Evolutionary conservation across 2,797 vertebrate genomes (phyloP).

Genomic region (Sebastes hopkinsi): DNA sequence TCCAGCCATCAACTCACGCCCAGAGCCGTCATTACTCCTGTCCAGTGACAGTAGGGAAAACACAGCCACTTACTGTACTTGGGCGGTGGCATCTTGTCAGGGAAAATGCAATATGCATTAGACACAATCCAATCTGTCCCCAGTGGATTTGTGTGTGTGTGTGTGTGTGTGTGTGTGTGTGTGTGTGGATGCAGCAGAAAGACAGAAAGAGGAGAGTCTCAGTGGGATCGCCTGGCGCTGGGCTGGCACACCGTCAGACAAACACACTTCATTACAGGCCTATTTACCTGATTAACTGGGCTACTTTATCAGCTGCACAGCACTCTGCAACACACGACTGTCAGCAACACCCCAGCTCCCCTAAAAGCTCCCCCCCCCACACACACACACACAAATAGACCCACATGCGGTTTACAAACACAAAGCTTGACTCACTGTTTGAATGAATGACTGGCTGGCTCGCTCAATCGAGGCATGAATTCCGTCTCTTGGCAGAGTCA

Average conservation of each 20-base stretch:
- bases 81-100: slow-evolving; percentile 74
- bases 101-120: slow-evolving; percentile 80
- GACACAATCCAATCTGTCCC: slow-evolving; percentile 80
- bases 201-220: slow-evolving; percentile 73
- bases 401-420: slow-evolving; percentile 32
- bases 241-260: slow-evolving; percentile 68
- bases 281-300: slow-evolving; percentile 80
- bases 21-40: slow-evolving; percentile 45
- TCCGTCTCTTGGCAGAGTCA: slow-evolving; percentile 21
- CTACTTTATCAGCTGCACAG: slow-evolving; percentile 72
- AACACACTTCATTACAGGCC: slow-evolving; percentile 77
- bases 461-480: slow-evolving; percentile 19
- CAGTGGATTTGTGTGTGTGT: slow-evolving; percentile 44
- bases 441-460: slow-evolving; percentile 8
- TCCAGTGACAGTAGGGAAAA: slow-evolving; percentile 66
- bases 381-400: slow-evolving; percentile 19
- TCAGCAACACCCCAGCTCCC: slow-evolving; percentile 46
- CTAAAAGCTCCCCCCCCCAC: neutral
- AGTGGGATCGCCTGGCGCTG: slow-evolving; percentile 62
- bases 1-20: slow-evolving; percentile 52
- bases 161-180: slow-evolving; percentile 4
- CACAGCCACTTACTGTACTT: slow-evolving; percentile 73
- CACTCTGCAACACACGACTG: slow-evolving; percentile 47
- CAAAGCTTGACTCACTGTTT: slow-evolving; percentile 22
- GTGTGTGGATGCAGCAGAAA: slow-evolving; percentile 31